Evolutionary conservation across 2,888 invertebrate genomes (phyloP).

Genomic region (Osmoderma eremita): DNA sequence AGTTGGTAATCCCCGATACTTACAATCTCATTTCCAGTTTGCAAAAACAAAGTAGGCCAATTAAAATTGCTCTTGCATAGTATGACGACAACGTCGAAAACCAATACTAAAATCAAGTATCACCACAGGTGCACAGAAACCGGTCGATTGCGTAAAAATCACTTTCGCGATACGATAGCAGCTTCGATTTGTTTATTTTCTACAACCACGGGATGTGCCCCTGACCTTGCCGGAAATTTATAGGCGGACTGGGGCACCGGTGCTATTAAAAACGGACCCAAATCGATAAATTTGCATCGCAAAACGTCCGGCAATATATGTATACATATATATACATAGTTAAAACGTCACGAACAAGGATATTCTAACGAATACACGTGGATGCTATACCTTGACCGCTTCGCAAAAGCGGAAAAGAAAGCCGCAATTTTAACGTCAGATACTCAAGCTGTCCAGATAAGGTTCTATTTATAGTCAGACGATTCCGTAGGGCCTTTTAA

Average conservation of each 20-base stretch:
- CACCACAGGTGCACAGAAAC: background rate
- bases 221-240: slow-evolving; percentile 32
- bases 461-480: slow-evolving; percentile 20
- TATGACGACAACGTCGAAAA: no score
- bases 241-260: slow-evolving; percentile 1
- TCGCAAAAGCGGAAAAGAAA: slow-evolving; percentile 17
- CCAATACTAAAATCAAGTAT: background rate
- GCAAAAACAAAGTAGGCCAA: no score
- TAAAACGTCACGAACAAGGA: slow-evolving; percentile 5
- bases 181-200: slow-evolving; percentile 28
- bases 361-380: slow-evolving; percentile 6
- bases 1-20: no score
- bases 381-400: slow-evolving; percentile 20
- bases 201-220: slow-evolving; percentile 12
- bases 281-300: slow-evolving; percentile 35
- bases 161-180: slow-evolving; percentile 9
- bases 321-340: no score
- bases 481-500: slow-evolving; percentile 8
- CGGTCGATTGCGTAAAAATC: slow-evolving; percentile 20
- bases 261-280: slow-evolving; percentile 19
- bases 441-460: slow-evolving; percentile 21
- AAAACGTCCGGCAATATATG: slow-evolving; percentile 28
- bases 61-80: no score
- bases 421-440: slow-evolving; percentile 4
- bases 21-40: no score